These are phyloP conservation scores for Pristionchus maxplancki DNA, from an alignment of 2,888 invertebrate species.

Conservation along the genomic window DNA sequence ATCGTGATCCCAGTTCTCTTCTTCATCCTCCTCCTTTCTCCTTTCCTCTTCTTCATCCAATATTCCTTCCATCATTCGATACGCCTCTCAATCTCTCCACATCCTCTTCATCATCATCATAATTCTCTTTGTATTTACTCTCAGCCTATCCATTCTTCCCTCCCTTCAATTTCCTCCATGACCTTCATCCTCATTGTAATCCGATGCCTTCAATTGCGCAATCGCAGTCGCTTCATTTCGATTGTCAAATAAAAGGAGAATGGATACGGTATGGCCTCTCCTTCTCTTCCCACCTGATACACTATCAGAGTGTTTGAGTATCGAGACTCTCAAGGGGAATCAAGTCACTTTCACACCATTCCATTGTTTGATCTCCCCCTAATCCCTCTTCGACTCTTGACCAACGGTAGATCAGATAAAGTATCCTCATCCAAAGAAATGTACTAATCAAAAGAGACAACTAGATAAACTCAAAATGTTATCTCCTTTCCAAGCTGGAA, in stretches of 20 bases:
- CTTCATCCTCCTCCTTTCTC: neutral
- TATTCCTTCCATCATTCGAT: conserved; percentile 33
- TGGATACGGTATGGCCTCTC: conserved; percentile 24
- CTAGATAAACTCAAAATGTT: neutral
- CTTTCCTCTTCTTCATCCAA: conserved; percentile 36
- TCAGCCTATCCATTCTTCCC: neutral
- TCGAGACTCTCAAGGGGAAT: conserved; percentile 6
- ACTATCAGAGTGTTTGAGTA: conserved; percentile 45
- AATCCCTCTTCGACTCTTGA: conserved; percentile 27
- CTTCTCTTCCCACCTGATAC: conserved; percentile 40
- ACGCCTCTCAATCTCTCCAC: conserved; percentile 38
- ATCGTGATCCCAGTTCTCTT: neutral
- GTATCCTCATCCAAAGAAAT: neutral
- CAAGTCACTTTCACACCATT: conserved; percentile 48
- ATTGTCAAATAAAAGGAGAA: conserved; percentile 9
- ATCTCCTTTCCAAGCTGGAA: neutral
- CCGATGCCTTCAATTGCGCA: conserved; percentile 37
- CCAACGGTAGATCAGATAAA: conserved; percentile 16
- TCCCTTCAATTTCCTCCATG: conserved; percentile 38
- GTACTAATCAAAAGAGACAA: neutral
- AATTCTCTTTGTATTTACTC: neutral
- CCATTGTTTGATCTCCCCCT: conserved; percentile 44
- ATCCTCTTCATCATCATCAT: conserved; percentile 44
- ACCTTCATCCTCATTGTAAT: conserved; percentile 49
- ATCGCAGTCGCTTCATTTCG: conserved; percentile 39